Base-by-base conservation (phyloP, 1,140 invertebrate genomes). In the Anastrepha ludens region DNA sequence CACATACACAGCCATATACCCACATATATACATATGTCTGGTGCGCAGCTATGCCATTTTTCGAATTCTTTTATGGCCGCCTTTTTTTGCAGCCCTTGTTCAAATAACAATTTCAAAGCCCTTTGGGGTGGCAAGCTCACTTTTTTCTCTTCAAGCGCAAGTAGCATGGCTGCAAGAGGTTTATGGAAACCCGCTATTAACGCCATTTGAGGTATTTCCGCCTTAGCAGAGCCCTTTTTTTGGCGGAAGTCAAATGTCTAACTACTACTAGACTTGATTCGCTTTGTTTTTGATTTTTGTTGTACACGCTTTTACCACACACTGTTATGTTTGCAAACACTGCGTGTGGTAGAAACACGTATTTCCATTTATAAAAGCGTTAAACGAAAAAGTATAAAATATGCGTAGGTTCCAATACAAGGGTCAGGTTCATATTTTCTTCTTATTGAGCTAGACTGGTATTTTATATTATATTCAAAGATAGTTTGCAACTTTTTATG, bases 161-260 rank as follows among this genome's bases (percentile, higher is more conserved):
- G 62, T 2, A 64, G 7, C 0, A 29, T 29, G 29, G 1, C 17
- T 70, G 15, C 41, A 44, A 5, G 44, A 17, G 15, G 41, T 74
- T 44, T 41, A 47, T 47, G 41, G 41, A 9, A 50, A 81, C 47
- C 47, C 44, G 47, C 29, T 81, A 81, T 81, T 81, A 81, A 55
- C 74, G 47, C 74, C 74, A 55, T 81, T 81, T 81, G 74, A n/a
- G 74, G 74, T 6, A 81, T 55, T 81, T 81, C 74, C 74, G 44
- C n/a, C 20, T 55, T 15, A 41, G 9, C 15, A 50, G 15, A 29
- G 0, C 29, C 17, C 50, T 17, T 50, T 78, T 2, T 55, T 47
- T n/a, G 41, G 20, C 74, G 74, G 74, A 81, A 81, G 74, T 81
- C 74, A 81, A 81, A 81, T 81, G 41, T 44, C 67, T 74, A 67